A percentile compares a stretch with the other conserved stretches of the same genome.
Conservation (phyloP, 2,113 vertebrate species). For the Phalacrocorax brasilianus region DNA sequence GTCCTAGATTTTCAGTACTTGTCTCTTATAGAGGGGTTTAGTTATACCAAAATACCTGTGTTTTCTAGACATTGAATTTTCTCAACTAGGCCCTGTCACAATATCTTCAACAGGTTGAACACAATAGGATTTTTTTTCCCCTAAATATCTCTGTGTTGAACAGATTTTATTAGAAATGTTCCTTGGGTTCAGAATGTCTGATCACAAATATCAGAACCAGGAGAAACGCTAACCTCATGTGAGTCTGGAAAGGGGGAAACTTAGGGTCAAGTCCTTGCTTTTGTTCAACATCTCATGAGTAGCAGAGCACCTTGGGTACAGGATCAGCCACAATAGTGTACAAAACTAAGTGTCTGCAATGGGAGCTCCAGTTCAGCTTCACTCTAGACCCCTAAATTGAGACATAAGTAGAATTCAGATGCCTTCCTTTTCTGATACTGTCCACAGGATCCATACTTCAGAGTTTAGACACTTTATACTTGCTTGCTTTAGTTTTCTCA, state of each 20-base stretch:
- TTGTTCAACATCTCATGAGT: neutral
- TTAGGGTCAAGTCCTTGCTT: neutral
- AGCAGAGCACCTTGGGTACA: neutral
- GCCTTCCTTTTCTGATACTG: neutral
- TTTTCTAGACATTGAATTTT: neutral
- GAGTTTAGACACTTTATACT: neutral
- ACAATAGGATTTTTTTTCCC: neutral
- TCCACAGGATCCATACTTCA: neutral
- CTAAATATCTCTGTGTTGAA: neutral
- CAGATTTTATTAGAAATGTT: neutral
- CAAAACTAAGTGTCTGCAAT: neutral
- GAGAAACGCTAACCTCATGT: neutral
- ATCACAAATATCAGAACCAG: neutral
- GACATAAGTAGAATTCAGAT: neutral
- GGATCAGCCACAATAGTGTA: accelerated
- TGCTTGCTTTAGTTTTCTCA: neutral
- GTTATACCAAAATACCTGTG: neutral
- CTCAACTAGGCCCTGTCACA: neutral
- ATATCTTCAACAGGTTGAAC: neutral
- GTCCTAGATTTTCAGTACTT: neutral
- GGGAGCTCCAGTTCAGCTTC: neutral
- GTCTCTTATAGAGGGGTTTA: neutral
- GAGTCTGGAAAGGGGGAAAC: neutral
- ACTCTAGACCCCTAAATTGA: neutral
- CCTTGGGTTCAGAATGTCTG: neutral